Conservation (phyloP, 2,797 vertebrate genomes). For the Potorous gilbertii region DNA sequence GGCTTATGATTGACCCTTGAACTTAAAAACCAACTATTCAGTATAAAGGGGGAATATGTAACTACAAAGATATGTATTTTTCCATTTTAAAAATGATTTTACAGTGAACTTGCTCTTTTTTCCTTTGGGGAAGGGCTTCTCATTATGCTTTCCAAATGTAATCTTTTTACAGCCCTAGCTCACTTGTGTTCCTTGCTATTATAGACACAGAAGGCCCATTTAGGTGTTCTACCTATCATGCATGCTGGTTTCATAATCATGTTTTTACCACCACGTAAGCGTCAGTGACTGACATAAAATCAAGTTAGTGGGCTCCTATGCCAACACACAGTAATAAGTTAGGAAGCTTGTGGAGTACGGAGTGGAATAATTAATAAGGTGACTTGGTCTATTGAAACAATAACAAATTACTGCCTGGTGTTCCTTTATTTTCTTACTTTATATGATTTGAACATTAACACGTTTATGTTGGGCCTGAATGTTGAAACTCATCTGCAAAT, state of each 20-base stretch:
- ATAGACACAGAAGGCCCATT: slow-evolving; percentile 52
- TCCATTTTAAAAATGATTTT: slow-evolving; percentile 69
- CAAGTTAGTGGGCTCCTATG: slow-evolving; percentile 71
- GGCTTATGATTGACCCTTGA: slow-evolving; percentile 59
- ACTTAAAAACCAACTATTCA: slow-evolving; percentile 63
- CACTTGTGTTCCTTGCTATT: slow-evolving; percentile 43
- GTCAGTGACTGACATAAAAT: slow-evolving; percentile 77
- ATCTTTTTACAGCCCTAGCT: slow-evolving; percentile 65
- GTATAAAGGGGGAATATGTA: slow-evolving; percentile 52
- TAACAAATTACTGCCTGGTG: neutral
- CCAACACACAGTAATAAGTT: slow-evolving; percentile 66
- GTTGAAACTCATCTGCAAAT: slow-evolving; percentile 37
- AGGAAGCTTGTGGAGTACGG: slow-evolving; percentile 56
- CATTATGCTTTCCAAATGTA: slow-evolving; percentile 60
- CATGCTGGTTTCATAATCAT: slow-evolving; percentile 70
- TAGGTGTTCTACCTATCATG: slow-evolving; percentile 58
- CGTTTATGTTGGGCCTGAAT: slow-evolving; percentile 1
- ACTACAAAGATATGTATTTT: slow-evolving; percentile 49
- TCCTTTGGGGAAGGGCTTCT: slow-evolving; percentile 42
- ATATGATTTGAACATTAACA: slow-evolving; percentile 27
- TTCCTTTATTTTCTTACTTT: slow-evolving; percentile 68
- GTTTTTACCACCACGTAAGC: slow-evolving; percentile 63
- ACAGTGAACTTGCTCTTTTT: slow-evolving; percentile 32
- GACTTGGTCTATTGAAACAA: slow-evolving; percentile 61
- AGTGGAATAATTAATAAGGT: slow-evolving; percentile 59